Evolutionary conservation across 2,888 invertebrate species (phyloP), one percentile per base, ranked within the genome.

Genomic region (Parasteatoda lunata): DNA sequence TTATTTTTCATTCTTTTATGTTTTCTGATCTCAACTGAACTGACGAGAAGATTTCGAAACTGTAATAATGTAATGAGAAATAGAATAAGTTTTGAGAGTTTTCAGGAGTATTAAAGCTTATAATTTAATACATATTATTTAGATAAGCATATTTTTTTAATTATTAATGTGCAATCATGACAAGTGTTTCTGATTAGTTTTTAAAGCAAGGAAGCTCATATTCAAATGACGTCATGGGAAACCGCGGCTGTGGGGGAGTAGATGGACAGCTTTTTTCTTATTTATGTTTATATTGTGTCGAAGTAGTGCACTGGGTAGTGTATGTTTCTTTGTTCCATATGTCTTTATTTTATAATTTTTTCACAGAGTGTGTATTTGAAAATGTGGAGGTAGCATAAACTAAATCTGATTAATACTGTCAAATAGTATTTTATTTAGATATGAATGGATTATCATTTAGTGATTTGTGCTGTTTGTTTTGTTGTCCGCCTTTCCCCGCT

Each of bases 401-500:
- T 49, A 6, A 30, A 30, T 30, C 30, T 30, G 30, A 30, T 30
- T 30, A 30, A 30, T 30, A 30, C 30, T 30, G 30, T 30, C 30
- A 30, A 30, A 30, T 30, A 30, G 30, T 30, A 30, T 80, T 72
- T 80, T 45, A 54, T 65, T 66, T 48, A 65, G 80, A 72, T 47
- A 90, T 90, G 90, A 90, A 90, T 77, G 90, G 90, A 64, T 77
- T 90, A 79, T 89, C 90, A n/a, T 89, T 90, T 54, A 90, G 90
- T 94, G 99, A 99, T 94, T 94, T 99, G 92, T 99, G 99, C 94
- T 98, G 98, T 94, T 94, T 99, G 93, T 99, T 99, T 94, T 99
- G 99, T 94, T 99, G 99, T 94, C 99, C 99, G 92, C 99, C 99
- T 91, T 98, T 97, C 93, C 99, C 99, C 90, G 97, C 98, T 91